Base-by-base conservation (phyloP, 2,888 invertebrate species). In the Leucoma salicis region DNA sequence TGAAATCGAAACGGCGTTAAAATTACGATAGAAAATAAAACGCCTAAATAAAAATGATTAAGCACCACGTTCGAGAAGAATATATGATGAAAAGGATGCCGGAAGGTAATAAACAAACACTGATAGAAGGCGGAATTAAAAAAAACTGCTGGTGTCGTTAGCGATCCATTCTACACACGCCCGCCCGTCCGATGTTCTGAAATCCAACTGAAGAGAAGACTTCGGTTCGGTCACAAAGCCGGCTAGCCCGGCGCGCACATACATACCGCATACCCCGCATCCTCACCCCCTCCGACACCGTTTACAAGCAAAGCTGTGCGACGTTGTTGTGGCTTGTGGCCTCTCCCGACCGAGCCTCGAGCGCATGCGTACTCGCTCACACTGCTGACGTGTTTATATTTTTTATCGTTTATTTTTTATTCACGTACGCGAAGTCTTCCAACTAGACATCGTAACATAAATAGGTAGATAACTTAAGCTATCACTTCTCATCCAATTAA, bases 101-200 rank as follows among this genome's bases (percentile, higher is more conserved):
- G 74, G 80, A 87, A 84, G 78, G 82, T 82, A 80, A 80, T 82
- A 82, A 83, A 88, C 83, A 88, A 88, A 87, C 88, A 88, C 88
- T 87, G 78, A 52, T 83, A 83, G 86, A 88, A 88, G 87, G 82
- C 90, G 90, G 86, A 87, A 85, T 91, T 79, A 87, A 91, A 91
- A 37, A 91, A 91, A 87, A 91, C 90, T 90, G 89, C 87, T 91
- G 90, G 82, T 92, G 88, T 83, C 74, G 65, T 79, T 88, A 89
- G 72, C 88, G 86, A 85, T 87, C 89, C 89, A 89, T 89, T 70
- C 87, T 85, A 83, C 69, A 86, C 88, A 88, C 88, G 87, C 89
- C 89, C 88, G 88, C 82, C 89, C 88, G 77, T 84, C 74, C 73
- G 89, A 88, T 89, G 89, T 89, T 89, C 86, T 87, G 70, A 87